These are phyloP conservation scores for Chinchilla lanigera DNA, from an alignment of 2,113 vertebrate species.

Conservation along the genomic window DNA sequence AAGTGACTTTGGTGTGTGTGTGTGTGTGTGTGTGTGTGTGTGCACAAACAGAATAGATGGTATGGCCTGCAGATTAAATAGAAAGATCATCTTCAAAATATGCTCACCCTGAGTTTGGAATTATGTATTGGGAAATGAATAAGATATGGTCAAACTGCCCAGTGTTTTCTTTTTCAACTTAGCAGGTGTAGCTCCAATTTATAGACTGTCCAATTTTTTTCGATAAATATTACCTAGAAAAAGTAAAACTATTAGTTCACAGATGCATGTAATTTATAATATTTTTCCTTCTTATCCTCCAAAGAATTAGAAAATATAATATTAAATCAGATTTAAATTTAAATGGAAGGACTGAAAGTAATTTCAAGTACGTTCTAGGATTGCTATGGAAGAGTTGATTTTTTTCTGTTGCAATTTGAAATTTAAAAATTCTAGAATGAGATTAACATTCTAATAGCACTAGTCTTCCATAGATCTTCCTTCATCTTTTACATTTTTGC, in stretches of 20 bases:
- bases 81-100: neutral
- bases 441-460: neutral
- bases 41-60: neutral
- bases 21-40: neutral
- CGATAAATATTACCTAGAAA: neutral
- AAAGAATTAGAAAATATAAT: neutral
- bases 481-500: neutral
- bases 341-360: neutral
- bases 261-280: neutral
- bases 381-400: neutral
- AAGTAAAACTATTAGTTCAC: neutral
- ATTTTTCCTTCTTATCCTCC: neutral
- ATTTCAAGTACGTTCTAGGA: neutral
- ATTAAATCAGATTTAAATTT: neutral
- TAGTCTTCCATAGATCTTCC: neutral
- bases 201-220: neutral
- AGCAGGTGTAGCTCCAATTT: neutral
- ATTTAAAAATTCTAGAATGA: neutral
- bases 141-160: neutral
- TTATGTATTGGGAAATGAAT: neutral
- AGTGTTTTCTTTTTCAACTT: neutral
- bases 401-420: neutral
- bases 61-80: neutral
- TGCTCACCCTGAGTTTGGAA: neutral
- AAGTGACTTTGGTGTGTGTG: neutral